A percentile compares a stretch with the other conserved stretches of the same genome.
Evolutionary conservation across 2,113 vertebrate species (phyloP).

Genomic region (Syngnathus scovelli): DNA sequence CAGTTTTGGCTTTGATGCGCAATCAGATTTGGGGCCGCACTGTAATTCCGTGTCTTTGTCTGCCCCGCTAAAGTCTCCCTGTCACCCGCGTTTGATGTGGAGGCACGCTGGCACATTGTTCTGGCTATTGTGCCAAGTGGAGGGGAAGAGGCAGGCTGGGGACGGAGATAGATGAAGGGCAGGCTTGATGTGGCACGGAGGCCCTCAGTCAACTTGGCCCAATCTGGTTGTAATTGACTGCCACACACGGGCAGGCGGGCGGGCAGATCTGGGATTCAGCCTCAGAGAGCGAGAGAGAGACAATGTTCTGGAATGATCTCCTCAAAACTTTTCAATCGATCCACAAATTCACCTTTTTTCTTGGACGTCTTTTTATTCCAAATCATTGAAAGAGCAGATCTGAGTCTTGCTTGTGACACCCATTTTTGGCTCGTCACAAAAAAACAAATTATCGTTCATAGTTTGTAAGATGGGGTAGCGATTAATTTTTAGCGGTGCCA

Average conservation of each 20-base stretch:
- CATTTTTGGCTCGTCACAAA: too few relatives aligned
- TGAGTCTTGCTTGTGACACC: not conserved
- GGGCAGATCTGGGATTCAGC: constrained; percentile 62
- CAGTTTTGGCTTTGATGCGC: constrained; percentile 63
- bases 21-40: constrained; percentile 64
- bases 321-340: constrained; percentile 11
- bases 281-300: constrained; percentile 35
- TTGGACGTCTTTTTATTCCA: not conserved
- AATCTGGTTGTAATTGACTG: constrained; percentile 70
- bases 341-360: not conserved
- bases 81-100: constrained; percentile 61
- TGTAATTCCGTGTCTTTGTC: constrained; percentile 53
- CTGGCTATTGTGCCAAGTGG: constrained; percentile 62
- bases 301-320: constrained; percentile 53
- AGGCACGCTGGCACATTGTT: constrained; percentile 62
- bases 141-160: constrained; percentile 40
- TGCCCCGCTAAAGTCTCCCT: constrained; percentile 10
- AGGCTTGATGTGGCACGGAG: constrained; percentile 66
- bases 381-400: not conserved
- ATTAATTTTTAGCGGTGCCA: too few relatives aligned
- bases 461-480: too few relatives aligned
- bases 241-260: constrained; percentile 23
- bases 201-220: constrained; percentile 60
- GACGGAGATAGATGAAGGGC: constrained; percentile 65
- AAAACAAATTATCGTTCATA: too few relatives aligned